Conservation (phyloP, 2,888 invertebrate species). For the Rhodophaea formosa region DNA sequence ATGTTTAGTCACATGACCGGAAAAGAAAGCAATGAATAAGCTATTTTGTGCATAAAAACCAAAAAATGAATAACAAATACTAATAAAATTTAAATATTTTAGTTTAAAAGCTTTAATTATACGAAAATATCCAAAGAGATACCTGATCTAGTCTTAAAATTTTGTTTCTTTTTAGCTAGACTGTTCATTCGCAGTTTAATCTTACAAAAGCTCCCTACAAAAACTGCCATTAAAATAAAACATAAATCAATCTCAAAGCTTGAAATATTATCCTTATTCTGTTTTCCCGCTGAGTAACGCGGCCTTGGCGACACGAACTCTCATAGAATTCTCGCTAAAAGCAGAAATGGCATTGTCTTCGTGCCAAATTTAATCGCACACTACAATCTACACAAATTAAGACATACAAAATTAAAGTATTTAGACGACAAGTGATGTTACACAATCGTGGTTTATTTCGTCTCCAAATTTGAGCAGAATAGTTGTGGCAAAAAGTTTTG, state of each 20-base stretch:
- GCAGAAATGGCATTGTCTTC: conserved; percentile 20
- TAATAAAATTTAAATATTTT: too few species aligned
- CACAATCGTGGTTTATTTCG: not conserved
- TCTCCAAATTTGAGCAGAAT: not conserved
- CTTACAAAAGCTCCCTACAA: not conserved
- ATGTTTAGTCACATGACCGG: too few species aligned
- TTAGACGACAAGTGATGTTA: not conserved
- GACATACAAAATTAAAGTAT: not conserved
- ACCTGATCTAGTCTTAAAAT: too few species aligned
- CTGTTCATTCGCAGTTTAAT: too few species aligned
- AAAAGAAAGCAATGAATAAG: too few species aligned
- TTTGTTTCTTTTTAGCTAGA: too few species aligned
- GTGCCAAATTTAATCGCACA: conserved; percentile 42
- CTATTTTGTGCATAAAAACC: too few species aligned
- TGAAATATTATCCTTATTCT: not conserved
- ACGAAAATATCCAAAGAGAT: too few species aligned
- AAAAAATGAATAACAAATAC: too few species aligned
- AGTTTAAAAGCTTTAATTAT: too few species aligned
- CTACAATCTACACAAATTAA: conserved; percentile 27
- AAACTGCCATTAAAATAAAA: not conserved
- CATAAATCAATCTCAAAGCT: not conserved
- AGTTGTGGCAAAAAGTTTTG: not conserved
- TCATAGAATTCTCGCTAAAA: conserved; percentile 16
- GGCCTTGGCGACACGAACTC: conserved; percentile 14
- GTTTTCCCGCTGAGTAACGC: conserved; percentile 9